Base-by-base conservation (phyloP, 2,113 vertebrate species). In the Clupea harengus region DNA sequence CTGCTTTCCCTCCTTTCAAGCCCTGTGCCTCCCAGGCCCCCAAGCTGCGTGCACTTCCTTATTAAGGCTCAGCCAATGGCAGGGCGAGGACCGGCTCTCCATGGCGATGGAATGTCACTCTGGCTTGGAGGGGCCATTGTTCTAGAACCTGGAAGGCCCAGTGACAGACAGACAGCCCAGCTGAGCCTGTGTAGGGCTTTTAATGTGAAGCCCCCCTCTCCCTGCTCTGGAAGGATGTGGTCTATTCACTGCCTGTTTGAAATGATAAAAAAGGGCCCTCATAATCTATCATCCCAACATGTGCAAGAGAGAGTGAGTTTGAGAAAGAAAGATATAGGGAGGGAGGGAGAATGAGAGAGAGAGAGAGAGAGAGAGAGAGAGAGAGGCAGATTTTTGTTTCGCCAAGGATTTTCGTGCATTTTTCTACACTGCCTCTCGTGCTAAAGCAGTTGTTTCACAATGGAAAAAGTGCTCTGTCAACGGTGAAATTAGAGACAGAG, bases 31-130 rank as follows among this genome's bases (percentile, higher is more conserved):
- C 85, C 83, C 85, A 88, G 88, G 89, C 87, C 89, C 54, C 82
- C 91, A 91, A 89, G 91, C 89, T 88, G 91, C 5, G 57, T 82
- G 92, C 85, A 81, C 28, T 89, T 91, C 91, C 92, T 94, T 92
- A 91, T 92, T 85, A 90, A 85, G 85, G 83, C 5, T 13, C 25
- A 87, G 90, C 92, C 92, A 94, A 92, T 92, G 90, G 86, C 85
- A 72, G 92, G 81, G 90, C 83, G 46, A 3, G 72, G 50, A 89
- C 87, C 83, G 84, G 86, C 86, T 94, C 92, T 93, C 94, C 91
- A 93, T 94, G 93, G 94, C 3, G 75, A 95, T 91, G 93, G 94
- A 93, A 94, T 95, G 92, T 91, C 90, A 88, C 90, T 93, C 87
- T 86, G 78, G 82, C 89, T 81, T 87, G 86, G 87, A 88, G 88